phyloP scores from a whole-genome alignment of 2,797 vertebrate genomes.

The Acanthurus leucopareius region DNA sequence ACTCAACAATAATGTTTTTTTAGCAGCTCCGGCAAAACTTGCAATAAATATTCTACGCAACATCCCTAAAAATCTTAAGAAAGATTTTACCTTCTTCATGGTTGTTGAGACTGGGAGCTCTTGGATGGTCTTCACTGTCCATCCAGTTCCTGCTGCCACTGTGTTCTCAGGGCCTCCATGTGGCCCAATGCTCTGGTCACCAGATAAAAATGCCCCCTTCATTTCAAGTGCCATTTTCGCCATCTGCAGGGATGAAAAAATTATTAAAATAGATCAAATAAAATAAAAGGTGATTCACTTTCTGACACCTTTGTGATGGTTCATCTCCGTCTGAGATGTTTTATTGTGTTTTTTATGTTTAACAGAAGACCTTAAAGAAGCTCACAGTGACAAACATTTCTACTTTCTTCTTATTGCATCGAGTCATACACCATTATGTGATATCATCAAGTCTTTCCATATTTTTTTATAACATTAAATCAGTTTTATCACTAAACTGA shows the following conservation, averaged over 20 bases:
- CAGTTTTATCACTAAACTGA: slow-evolving; percentile 13
- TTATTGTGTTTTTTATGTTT: not conserved
- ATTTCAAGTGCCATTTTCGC: not conserved
- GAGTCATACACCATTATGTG: not conserved
- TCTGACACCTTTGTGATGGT: not conserved
- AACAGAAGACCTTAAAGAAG: not conserved
- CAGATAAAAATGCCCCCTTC: not conserved
- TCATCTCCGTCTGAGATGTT: not conserved
- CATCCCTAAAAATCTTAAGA: not conserved
- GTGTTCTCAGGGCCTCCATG: not conserved
- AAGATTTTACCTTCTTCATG: not conserved
- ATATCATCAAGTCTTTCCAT: not conserved
- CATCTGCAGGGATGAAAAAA: not conserved
- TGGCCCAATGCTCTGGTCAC: not conserved
- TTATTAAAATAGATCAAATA: no score
- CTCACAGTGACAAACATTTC: not conserved
- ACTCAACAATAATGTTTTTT: not conserved
- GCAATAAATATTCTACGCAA: not conserved
- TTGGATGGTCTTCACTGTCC: not conserved
- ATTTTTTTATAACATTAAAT: slow-evolving; percentile 30
- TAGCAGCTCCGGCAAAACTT: no score
- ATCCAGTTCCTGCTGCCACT: not conserved
- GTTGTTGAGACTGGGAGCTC: not conserved
- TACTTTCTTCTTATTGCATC: slow-evolving; percentile 1
- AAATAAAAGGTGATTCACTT: not conserved